Evolutionary conservation across 2,113 vertebrate genomes (phyloP), one percentile per base, ranked within the genome.

Genomic region (Erinaceus europaeus): DNA sequence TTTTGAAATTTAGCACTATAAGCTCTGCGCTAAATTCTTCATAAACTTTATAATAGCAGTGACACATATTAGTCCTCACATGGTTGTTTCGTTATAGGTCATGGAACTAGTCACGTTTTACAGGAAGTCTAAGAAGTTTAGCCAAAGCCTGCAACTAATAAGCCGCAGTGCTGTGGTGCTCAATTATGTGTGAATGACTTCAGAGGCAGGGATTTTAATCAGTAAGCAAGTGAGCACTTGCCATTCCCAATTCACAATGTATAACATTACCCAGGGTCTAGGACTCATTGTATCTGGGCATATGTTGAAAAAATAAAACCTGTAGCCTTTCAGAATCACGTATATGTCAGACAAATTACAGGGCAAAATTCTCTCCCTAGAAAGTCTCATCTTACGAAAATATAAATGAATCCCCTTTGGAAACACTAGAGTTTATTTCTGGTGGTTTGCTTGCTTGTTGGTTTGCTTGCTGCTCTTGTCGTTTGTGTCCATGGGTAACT

Each of bases 281-380:
- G 34, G 15, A 23, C 23, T 57, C 55, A 50, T 71, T 48, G 71
- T 42, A 42, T 14, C 34, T 67, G 2, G 23, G 0, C 29, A 11
- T 67, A 52, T 38, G 8, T 6, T 86, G 55, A 73, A 80, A 64
- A 90, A 79, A 69, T 13, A 50, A 27, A 73, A 38, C 64, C 62
- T 73, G 29, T 44, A 81, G 52, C 11, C 18, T 83, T 90, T 88
- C 10, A 34, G 8, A 88, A 72, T 71, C 77, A 84, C 80, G 76
- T 2, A 27, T n/a, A 83, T 53, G 76, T 78, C 65, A 77, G 32
- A 76, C 9, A 84, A 69, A 55, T 10, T 13, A 1, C 4, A 2
- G 6, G 17, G 11, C 6, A 8, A 9, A 3, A 52, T 18, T 18
- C 10, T 20, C 57, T 53, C 20, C 10, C 14, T 61, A 74, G 29